These are phyloP conservation scores for Caenorhabditis sp. DNA, from an alignment of 2,888 invertebrate species.

Conservation along the genomic window DNA sequence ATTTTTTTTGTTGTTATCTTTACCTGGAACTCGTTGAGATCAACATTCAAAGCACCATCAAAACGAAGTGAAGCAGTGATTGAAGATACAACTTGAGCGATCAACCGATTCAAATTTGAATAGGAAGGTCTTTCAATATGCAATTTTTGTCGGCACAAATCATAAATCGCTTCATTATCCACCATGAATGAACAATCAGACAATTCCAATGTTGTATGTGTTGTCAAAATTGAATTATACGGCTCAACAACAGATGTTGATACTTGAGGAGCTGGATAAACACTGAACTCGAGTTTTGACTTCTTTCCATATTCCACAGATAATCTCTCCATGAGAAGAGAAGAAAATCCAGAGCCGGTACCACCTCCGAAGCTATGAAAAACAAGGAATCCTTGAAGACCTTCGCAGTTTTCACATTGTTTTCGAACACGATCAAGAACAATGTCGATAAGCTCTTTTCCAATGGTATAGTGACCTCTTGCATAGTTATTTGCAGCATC, in stretches of 20 bases:
- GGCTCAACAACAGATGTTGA: conserved; percentile 93
- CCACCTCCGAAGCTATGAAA: conserved; percentile 83
- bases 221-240: conserved; percentile 93
- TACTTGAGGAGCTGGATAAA: conserved; percentile 74
- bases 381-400: conserved; percentile 73
- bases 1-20: no score
- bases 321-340: conserved; percentile 84
- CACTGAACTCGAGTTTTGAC: conserved; percentile 82
- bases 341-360: conserved; percentile 87
- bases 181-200: conserved; percentile 94
- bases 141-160: conserved; percentile 85
- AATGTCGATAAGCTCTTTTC: conserved; percentile 76
- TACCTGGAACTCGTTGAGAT: conserved; percentile 74
- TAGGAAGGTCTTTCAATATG: conserved; percentile 79
- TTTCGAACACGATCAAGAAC: conserved; percentile 79
- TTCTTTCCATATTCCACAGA: conserved; percentile 86
- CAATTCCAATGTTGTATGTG: conserved; percentile 90
- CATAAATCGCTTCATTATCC: conserved; percentile 91
- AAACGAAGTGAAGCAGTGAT: conserved; percentile 78
- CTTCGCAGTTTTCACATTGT: conserved; percentile 80
- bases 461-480: conserved; percentile 95
- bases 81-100: conserved; percentile 82
- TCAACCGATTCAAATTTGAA: conserved; percentile 88
- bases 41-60: conserved; percentile 75
- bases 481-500: conserved; percentile 97